phyloP scores from a whole-genome alignment of 2,888 invertebrate species.

The Ligdia adustata region DNA sequence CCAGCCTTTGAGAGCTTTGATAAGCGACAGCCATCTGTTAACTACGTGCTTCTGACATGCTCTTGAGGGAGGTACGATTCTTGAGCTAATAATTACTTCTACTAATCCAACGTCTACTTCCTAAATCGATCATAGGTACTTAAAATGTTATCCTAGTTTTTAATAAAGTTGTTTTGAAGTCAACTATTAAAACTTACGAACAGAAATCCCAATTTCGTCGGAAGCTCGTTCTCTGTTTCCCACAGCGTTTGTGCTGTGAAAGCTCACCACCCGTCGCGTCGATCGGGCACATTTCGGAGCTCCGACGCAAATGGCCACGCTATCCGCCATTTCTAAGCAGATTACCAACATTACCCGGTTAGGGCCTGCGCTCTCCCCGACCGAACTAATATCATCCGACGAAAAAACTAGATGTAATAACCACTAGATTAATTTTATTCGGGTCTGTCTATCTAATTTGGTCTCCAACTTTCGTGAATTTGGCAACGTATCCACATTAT shows the following conservation, averaged over 20 bases:
- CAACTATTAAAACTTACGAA: too few species aligned
- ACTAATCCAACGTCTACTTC: too few species aligned
- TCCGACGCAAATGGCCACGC: slow-evolving; percentile 16
- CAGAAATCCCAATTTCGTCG: too few species aligned
- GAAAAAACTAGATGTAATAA: slow-evolving; percentile 17
- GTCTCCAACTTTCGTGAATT: slow-evolving; percentile 7
- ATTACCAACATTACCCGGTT: slow-evolving; percentile 12
- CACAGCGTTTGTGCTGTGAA: slow-evolving; percentile 18
- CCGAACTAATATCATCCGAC: slow-evolving; percentile 4
- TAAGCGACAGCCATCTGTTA: too few species aligned
- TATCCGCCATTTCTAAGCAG: slow-evolving; percentile 11
- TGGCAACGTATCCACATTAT: neutral
- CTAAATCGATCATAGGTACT: too few species aligned
- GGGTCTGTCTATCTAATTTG: slow-evolving; percentile 9
- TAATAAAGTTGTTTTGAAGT: too few species aligned
- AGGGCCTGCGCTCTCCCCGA: too few species aligned
- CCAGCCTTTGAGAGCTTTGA: too few species aligned
- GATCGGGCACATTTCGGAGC: slow-evolving; percentile 13
- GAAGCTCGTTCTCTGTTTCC: slow-evolving; percentile 6
- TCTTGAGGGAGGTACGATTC: too few species aligned
- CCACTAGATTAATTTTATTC: slow-evolving; percentile 15
- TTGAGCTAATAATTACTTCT: too few species aligned
- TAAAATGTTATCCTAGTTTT: too few species aligned
- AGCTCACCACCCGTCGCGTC: slow-evolving; percentile 21
- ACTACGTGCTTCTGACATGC: too few species aligned